Base-by-base conservation (phyloP, 2,113 vertebrate genomes). In the Camelus dromedarius region DNA sequence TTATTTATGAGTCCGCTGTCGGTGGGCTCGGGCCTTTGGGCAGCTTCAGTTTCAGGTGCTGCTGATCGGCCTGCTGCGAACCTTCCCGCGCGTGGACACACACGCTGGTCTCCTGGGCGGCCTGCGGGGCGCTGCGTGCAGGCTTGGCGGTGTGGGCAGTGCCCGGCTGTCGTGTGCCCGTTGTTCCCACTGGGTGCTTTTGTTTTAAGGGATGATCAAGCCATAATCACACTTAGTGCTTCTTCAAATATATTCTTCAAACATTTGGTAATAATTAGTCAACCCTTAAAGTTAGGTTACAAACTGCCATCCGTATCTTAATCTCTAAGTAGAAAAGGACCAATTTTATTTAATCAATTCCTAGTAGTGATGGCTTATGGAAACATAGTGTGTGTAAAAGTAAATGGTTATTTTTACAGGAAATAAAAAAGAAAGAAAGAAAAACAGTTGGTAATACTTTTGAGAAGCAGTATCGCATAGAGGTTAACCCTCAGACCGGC, bases 181-280 rank as follows among this genome's bases (percentile, higher is more conserved):
- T 42, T 50, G 77, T 66, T 89, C 64, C 46, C 87, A 18, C 66
- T 66, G 16, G 16, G 48, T 72, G 24, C 46, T 88, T 90, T 91
- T 85, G 70, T 96, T 95, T 79, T 77, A 67, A 96, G 69, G 32
- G 15, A 26, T 90, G n/a, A 56, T 60, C 69, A 81, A 95, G 75
- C 20, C 50, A 48, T 72, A 67, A 38, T 73, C 75, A 85, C 46
- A 83, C 16, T 64, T 81, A 14, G 2, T 83, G 48, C 91, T 91
- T 85, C 81, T 94, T 95, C 70, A 80, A 28, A 32, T 95, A 35
- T 30, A 35, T 93, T 94, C 12, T 64, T 93, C 28, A 58, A 50
- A n/a, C 13, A 50, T 93, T 95, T 88, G 35, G 2, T 92, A 72
- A 75, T 94, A 73, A 54, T 85, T 60, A 72, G 18, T 80, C 73